Percentiles rank a stretch among this genome's conserved stretches.
phyloP scores from a whole-genome alignment of 2,888 invertebrate genomes.

The Apamea epomidion region DNA sequence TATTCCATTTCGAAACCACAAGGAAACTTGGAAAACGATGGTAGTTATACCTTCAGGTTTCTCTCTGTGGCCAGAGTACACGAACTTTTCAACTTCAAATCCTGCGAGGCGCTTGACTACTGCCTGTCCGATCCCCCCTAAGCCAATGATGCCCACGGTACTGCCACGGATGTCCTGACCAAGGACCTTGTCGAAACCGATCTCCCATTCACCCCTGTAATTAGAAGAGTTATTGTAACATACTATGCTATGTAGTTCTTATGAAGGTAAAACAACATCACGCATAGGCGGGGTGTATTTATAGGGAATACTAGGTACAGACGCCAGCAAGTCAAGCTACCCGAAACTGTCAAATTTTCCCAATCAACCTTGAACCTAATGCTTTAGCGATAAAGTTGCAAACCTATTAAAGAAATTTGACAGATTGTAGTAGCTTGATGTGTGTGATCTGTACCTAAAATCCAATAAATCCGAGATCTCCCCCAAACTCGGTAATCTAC shows the following conservation, averaged over 20 bases:
- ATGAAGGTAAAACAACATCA: background rate
- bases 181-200: slow-evolving; percentile 93
- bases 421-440: too few relatives aligned
- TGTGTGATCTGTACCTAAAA: too few relatives aligned
- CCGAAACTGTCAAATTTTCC: too few relatives aligned
- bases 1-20: background rate
- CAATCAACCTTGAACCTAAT: too few relatives aligned
- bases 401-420: too few relatives aligned
- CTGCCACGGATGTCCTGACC: slow-evolving; percentile 95
- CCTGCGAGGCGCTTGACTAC: slow-evolving; percentile 94
- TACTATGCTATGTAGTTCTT: background rate
- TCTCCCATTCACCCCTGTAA: slow-evolving; percentile 92
- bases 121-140: slow-evolving; percentile 95
- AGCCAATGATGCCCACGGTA: slow-evolving; percentile 95
- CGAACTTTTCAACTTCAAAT: slow-evolving; percentile 93
- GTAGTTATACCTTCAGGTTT: slow-evolving; percentile 90
- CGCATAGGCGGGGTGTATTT: background rate
- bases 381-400: too few relatives aligned
- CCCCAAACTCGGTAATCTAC: background rate
- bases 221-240: background rate
- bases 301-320: background rate
- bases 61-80: slow-evolving; percentile 94
- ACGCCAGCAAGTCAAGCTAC: too few relatives aligned
- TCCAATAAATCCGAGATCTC: background rate
- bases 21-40: background rate